phyloP scores from a whole-genome alignment of 1,140 invertebrate species.

The Adelges cooleyi region DNA sequence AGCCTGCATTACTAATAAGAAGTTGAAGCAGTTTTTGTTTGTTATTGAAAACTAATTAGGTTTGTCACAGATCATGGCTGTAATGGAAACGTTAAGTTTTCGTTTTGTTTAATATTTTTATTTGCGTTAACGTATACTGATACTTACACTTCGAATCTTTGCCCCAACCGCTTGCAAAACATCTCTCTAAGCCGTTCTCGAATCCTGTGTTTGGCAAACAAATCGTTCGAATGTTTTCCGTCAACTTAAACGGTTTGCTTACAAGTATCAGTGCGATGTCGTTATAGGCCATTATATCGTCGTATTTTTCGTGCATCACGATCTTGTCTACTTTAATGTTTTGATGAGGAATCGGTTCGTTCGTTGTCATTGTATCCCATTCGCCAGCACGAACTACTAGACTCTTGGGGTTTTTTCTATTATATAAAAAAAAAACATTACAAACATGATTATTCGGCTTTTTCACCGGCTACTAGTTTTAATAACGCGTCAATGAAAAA shows the following conservation, averaged over 20 bases:
- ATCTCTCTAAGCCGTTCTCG: constrained; percentile 36
- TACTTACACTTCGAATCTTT: constrained; percentile 41
- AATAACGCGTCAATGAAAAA: too few species aligned
- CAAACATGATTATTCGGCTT: too few species aligned
- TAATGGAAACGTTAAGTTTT: too few species aligned
- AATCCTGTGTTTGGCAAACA: constrained; percentile 50
- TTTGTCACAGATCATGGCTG: too few species aligned
- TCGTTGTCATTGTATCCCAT: constrained; percentile 59
- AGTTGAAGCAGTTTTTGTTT: too few species aligned
- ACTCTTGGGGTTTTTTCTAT: constrained; percentile 11
- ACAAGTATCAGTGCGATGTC: constrained; percentile 57
- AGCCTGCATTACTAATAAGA: too few species aligned
- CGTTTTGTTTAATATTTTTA: too few species aligned
- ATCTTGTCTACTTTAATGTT: constrained; percentile 50
- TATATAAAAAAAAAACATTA: constrained; percentile 7
- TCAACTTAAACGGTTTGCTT: constrained; percentile 42
- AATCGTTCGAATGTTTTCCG: constrained; percentile 55
- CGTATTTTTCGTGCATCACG: constrained; percentile 42
- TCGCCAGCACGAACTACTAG: constrained; percentile 38
- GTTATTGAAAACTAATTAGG: too few species aligned
- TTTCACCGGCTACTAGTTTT: too few species aligned
- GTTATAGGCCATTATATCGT: constrained; percentile 48
- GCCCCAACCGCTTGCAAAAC: constrained; percentile 60
- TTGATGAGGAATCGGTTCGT: constrained; percentile 58
- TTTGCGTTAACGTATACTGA: too few species aligned